Conservation (phyloP, 2,797 vertebrate species). For the Carapus acus region DNA sequence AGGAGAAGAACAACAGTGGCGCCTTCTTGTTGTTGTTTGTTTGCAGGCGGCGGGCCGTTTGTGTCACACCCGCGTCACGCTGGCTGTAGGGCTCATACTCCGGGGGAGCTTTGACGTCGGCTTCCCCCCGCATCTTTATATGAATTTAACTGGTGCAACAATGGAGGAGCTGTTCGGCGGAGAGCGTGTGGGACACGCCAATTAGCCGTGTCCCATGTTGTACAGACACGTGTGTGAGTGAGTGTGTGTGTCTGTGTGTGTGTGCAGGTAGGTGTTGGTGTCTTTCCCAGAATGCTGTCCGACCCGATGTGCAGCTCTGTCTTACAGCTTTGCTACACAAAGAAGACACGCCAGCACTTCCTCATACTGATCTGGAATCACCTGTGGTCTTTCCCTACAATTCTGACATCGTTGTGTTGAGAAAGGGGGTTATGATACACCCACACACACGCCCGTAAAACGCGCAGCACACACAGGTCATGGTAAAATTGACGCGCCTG, state of each 20-base stretch:
- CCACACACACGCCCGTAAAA: no score
- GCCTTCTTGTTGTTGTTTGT: no score
- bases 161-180: slow-evolving; percentile 41
- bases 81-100: background rate
- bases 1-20: slow-evolving; percentile 7
- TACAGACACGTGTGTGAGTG: slow-evolving; percentile 12
- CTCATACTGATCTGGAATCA: slow-evolving; percentile 30
- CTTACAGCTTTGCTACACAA: slow-evolving; percentile 4
- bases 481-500: no score
- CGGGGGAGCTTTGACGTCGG: slow-evolving; percentile 20
- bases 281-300: slow-evolving; percentile 45
- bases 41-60: slow-evolving; percentile 19
- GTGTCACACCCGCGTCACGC: background rate
- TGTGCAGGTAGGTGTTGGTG: no score
- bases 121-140: slow-evolving; percentile 14
- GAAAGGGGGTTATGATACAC: no score
- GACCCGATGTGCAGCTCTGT: slow-evolving; percentile 44
- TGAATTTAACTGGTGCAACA: slow-evolving; percentile 38
- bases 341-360: slow-evolving; percentile 18
- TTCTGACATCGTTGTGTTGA: background rate
- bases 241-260: no score
- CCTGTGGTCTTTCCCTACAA: slow-evolving; percentile 3
- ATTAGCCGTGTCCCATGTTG: slow-evolving; percentile 37
- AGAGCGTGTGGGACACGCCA: slow-evolving; percentile 29
- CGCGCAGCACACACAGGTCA: no score